Conservation (phyloP, 2,797 vertebrate genomes). For the Poecile montanus region DNA sequence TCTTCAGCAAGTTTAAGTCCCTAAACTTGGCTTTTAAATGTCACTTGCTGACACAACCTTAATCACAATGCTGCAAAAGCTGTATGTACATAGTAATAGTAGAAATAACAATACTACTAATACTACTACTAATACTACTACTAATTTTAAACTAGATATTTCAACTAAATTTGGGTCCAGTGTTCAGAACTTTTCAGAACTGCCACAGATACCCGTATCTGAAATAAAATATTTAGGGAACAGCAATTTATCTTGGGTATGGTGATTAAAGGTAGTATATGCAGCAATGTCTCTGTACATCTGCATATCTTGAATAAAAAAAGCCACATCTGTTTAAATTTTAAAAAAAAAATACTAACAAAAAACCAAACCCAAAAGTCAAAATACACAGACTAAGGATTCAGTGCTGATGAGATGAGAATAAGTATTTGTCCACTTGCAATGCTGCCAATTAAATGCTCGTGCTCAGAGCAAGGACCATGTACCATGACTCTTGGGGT, state of each 20-base stretch:
- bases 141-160: neutral
- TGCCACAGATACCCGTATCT: neutral
- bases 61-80: slow-evolving; percentile 20
- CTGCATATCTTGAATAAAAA: neutral
- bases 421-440: neutral
- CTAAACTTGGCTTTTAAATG: slow-evolving; percentile 38
- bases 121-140: neutral
- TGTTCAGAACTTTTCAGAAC: neutral
- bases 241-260: neutral
- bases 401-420: neutral
- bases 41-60: slow-evolving; percentile 46
- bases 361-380: neutral
- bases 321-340: neutral
- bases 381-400: neutral
- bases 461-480: neutral
- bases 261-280: neutral
- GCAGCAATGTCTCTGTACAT: neutral
- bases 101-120: neutral
- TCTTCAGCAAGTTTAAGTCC: neutral
- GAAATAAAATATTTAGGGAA: slow-evolving; percentile 6
- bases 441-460: neutral
- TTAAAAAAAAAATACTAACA: neutral
- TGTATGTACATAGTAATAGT: neutral
- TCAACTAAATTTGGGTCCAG: neutral
- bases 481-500: neutral